A percentile compares a stretch with the other conserved stretches of the same genome.
phyloP scores from a whole-genome alignment of 2,113 vertebrate genomes.

The Sakesphorus luctuosus region DNA sequence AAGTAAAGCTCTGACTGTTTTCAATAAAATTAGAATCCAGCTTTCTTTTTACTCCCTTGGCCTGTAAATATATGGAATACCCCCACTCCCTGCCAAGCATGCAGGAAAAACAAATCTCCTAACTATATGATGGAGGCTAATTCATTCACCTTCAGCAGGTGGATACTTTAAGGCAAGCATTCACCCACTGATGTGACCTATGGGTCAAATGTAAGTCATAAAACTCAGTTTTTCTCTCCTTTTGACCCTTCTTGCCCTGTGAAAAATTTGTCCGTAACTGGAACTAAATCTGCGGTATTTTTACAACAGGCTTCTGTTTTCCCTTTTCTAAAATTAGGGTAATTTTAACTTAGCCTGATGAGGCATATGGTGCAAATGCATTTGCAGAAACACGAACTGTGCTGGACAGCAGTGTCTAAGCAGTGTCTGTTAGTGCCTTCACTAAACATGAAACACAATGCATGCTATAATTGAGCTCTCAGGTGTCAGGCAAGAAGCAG shows the following conservation, averaged over 20 bases:
- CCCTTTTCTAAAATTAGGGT: neutral
- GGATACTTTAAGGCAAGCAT: neutral
- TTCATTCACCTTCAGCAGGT: neutral
- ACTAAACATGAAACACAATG: neutral
- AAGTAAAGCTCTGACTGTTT: slow-evolving; percentile 17
- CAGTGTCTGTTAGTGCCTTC: neutral
- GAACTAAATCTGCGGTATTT: neutral
- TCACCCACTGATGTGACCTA: neutral
- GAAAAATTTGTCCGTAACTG: neutral
- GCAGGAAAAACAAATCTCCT: neutral
- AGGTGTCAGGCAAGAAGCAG: neutral
- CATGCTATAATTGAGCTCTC: neutral
- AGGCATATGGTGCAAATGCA: neutral
- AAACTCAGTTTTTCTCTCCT: neutral
- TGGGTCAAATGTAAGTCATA: neutral
- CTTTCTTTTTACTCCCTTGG: neutral
- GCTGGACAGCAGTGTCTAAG: neutral
- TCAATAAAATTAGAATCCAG: neutral
- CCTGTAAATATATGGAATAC: neutral
- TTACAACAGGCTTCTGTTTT: neutral
- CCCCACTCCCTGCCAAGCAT: neutral
- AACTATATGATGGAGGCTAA: neutral
- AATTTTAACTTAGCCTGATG: neutral
- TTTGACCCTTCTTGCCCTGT: neutral
- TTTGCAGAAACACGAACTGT: neutral